Evolutionary conservation across 2,797 vertebrate genomes (phyloP).

Genomic region (Cheirogaleus major): DNA sequence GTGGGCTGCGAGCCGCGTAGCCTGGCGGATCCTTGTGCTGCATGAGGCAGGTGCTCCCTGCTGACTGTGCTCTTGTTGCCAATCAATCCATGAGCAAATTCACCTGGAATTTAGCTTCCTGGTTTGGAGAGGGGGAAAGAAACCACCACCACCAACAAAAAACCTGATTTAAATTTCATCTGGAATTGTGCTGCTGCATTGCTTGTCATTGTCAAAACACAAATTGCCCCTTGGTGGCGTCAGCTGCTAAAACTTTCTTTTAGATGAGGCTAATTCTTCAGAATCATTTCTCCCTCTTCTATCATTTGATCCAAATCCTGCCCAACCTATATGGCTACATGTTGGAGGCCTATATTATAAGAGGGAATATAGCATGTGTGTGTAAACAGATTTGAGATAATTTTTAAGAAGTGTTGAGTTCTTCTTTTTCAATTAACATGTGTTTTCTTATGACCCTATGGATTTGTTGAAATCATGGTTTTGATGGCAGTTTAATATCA

Average conservation of each 20-base stretch:
- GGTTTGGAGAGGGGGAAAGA: background rate
- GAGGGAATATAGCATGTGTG: rapidly evolving
- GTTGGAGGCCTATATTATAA: background rate
- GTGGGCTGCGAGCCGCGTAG: background rate
- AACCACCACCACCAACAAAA: background rate
- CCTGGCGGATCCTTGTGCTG: rapidly evolving
- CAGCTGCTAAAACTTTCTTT: background rate
- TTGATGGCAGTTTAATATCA: background rate
- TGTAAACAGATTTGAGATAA: background rate
- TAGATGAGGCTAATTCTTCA: background rate
- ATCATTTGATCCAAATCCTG: too few relatives aligned
- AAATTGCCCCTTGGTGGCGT: background rate
- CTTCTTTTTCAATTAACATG: background rate
- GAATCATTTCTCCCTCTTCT: background rate
- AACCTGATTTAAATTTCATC: background rate
- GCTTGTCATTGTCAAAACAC: background rate
- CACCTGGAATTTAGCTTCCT: background rate
- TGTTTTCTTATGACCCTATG: rapidly evolving
- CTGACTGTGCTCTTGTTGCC: background rate
- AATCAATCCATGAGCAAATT: background rate
- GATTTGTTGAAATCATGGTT: background rate
- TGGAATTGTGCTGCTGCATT: background rate
- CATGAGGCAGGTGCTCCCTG: background rate
- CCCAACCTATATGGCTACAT: rapidly evolving
- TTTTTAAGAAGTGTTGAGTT: background rate